phyloP scores from a whole-genome alignment of 1,140 invertebrate species.

The Diorhabda elongata region DNA sequence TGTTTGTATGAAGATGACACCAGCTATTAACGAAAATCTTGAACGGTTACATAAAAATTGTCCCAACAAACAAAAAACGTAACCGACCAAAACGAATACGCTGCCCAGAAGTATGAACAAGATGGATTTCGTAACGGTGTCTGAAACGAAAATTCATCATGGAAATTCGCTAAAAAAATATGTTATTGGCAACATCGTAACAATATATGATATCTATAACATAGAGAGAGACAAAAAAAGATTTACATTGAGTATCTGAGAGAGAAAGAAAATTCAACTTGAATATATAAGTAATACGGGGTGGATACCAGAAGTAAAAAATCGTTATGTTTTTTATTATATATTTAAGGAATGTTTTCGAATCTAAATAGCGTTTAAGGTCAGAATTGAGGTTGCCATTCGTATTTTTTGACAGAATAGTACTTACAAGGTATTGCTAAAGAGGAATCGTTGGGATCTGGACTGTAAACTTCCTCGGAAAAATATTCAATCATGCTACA shows the following conservation, averaged over 20 bases:
- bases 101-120: conserved; percentile 64
- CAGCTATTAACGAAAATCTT: conserved; percentile 66
- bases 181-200: too few relatives aligned
- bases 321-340: too few relatives aligned
- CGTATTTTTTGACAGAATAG: too few relatives aligned
- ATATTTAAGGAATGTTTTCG: too few relatives aligned
- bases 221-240: background rate
- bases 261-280: background rate
- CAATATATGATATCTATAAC: too few relatives aligned
- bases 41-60: conserved; percentile 58
- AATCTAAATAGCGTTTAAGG: too few relatives aligned
- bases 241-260: background rate
- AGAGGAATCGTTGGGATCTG: conserved; percentile 11
- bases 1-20: conserved; percentile 68
- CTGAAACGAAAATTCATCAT: conserved; percentile 50
- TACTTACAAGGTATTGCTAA: conserved; percentile 10
- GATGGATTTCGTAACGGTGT: conserved; percentile 67
- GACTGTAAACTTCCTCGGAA: conserved; percentile 4
- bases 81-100: conserved; percentile 59
- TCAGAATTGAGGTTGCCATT: too few relatives aligned
- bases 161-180: too few relatives aligned
- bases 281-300: too few relatives aligned
- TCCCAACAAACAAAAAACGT: conserved; percentile 61
- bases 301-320: too few relatives aligned
- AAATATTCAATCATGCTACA: conserved; percentile 6